phyloP scores from a whole-genome alignment of 1,140 invertebrate genomes.

The Steinernema khuongi region DNA sequence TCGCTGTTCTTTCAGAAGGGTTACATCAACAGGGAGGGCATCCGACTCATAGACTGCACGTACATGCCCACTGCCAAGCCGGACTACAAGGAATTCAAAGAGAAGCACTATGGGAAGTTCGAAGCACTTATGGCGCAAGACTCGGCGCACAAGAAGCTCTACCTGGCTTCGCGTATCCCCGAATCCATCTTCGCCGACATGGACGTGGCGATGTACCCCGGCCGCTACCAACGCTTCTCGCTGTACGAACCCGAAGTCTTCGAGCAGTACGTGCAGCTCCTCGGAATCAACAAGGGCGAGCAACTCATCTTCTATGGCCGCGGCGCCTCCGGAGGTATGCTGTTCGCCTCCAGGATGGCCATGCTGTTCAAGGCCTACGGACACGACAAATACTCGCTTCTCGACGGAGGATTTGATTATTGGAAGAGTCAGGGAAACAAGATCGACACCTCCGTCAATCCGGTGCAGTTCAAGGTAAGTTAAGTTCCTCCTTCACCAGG shows the following conservation, averaged over 20 bases:
- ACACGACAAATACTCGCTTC: constrained; percentile 37
- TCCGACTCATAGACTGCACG: constrained; percentile 30
- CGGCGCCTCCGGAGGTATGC: constrained; percentile 50
- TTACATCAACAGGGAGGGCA: constrained; percentile 24
- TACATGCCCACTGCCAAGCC: constrained; percentile 23
- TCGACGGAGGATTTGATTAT: constrained; percentile 39
- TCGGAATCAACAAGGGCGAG: constrained; percentile 47
- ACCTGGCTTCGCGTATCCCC: constrained; percentile 29
- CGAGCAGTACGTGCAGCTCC: constrained; percentile 44
- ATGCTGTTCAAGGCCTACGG: constrained; percentile 48
- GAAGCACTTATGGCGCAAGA: constrained; percentile 15
- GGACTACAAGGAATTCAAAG: constrained; percentile 34
- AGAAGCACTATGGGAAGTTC: constrained; percentile 36
- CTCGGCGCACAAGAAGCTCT: constrained; percentile 15
- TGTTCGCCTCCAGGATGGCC: constrained; percentile 44
- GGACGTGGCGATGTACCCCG: constrained; percentile 38
- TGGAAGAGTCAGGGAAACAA: not conserved
- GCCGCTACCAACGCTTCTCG: constrained; percentile 39
- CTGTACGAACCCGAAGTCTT: constrained; percentile 49
- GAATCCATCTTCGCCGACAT: constrained; percentile 30
- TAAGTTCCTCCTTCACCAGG: no score
- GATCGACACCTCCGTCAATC: constrained; percentile 6
- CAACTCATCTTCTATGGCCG: constrained; percentile 51
- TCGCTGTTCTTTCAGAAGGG: not conserved
- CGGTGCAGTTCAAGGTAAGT: not conserved